A percentile compares a stretch with the other conserved stretches of the same genome.
phyloP scores from a whole-genome alignment of 2,797 vertebrate species.

The Cuniculus paca region DNA sequence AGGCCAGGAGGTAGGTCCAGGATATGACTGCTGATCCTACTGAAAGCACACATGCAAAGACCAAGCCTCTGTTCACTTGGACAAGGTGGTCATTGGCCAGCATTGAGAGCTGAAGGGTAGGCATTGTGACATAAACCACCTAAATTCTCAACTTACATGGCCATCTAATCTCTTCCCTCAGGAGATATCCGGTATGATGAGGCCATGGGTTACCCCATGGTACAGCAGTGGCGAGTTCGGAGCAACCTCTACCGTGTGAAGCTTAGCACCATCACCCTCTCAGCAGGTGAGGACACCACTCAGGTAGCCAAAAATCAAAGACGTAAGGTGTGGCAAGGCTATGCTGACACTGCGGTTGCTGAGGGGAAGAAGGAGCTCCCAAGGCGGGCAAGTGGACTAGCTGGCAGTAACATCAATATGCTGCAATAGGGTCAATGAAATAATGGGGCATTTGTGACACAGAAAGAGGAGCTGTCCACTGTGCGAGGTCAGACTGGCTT shows the following conservation, averaged over 20 bases:
- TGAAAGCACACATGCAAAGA: fast-evolving
- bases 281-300: constrained; percentile 92
- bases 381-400: not conserved
- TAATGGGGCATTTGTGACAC: fast-evolving
- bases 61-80: not conserved
- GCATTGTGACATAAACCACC: too few relatives aligned
- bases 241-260: constrained; percentile 99
- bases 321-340: not conserved
- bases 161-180: constrained; percentile 79
- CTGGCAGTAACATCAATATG: fast-evolving
- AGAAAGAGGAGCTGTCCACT: not conserved
- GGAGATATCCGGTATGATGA: constrained; percentile 96
- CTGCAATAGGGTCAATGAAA: fast-evolving
- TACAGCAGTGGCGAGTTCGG: constrained; percentile 97
- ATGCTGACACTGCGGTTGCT: not conserved
- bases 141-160: fast-evolving
- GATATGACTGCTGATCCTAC: not conserved
- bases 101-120: not conserved
- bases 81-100: fast-evolving
- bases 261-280: constrained; percentile 97
- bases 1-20: not conserved
- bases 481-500: not conserved
- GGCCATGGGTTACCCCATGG: constrained; percentile 98
- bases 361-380: not conserved
- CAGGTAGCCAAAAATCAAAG: fast-evolving